Percentiles rank a stretch among this genome's conserved stretches.
Conservation (phyloP, 2,888 invertebrate genomes). For the Rhagonycha fulva region DNA sequence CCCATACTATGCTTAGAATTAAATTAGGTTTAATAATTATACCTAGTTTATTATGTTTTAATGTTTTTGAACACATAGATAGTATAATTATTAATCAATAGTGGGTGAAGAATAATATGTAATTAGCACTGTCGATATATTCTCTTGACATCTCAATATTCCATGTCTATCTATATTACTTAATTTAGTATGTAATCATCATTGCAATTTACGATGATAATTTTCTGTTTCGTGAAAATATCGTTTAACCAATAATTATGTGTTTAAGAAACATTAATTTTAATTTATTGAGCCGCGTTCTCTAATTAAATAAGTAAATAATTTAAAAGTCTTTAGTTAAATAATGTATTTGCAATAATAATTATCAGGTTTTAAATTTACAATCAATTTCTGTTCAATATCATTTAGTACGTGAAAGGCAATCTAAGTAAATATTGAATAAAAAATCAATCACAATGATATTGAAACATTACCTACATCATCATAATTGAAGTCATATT, state of each 20-base stretch:
- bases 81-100: background rate
- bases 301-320: background rate
- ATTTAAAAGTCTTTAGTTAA: background rate
- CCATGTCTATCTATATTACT: background rate
- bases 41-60: background rate
- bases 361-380: background rate
- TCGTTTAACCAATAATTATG: background rate
- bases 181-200: background rate
- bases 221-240: background rate
- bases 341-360: background rate
- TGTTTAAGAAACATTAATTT: background rate
- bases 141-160: background rate
- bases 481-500: constrained; percentile 30
- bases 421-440: constrained; percentile 2
- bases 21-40: no score
- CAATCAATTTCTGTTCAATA: constrained; percentile 3
- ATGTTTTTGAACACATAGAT: background rate
- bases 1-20: background rate
- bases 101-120: background rate
- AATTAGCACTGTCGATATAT: background rate
- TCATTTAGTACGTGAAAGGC: constrained; percentile 2
- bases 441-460: constrained; percentile 14
- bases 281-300: background rate
- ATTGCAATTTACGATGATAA: background rate
- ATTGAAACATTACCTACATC: constrained; percentile 28